phyloP scores from a whole-genome alignment of 2,797 vertebrate genomes.

The Holocentrus rufus region DNA sequence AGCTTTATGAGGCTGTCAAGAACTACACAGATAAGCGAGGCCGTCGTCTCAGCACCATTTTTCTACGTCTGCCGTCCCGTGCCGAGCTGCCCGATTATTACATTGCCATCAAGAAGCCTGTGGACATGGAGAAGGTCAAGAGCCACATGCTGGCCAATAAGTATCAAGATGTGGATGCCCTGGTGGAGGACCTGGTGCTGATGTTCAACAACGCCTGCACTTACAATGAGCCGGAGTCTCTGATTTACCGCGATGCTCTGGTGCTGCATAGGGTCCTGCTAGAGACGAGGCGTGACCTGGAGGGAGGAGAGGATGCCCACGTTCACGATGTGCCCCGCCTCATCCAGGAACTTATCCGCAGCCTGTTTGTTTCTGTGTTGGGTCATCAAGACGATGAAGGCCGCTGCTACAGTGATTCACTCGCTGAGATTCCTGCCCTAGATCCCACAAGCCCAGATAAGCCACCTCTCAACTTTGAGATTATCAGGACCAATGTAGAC shows the following conservation, averaged over 20 bases:
- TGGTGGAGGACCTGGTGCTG: constrained; percentile 97
- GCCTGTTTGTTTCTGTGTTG: constrained; percentile 97
- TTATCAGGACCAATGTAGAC: constrained; percentile 93
- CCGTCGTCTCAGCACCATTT: constrained; percentile 96
- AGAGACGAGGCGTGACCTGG: constrained; percentile 92
- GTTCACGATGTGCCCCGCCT: constrained; percentile 94
- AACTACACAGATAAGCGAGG: constrained; percentile 97
- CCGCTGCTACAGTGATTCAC: constrained; percentile 97
- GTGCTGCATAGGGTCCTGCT: constrained; percentile 94
- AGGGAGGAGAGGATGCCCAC: constrained; percentile 93
- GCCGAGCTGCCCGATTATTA: constrained; percentile 98
- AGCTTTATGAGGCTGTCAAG: constrained; percentile 98
- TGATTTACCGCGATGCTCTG: constrained; percentile 97
- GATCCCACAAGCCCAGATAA: constrained; percentile 90
- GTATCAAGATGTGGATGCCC: constrained; percentile 96
- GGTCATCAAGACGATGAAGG: constrained; percentile 98
- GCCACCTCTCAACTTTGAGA: constrained; percentile 92
- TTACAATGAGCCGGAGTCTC: constrained; percentile 96
- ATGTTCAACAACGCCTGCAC: constrained; percentile 99
- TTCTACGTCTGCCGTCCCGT: constrained; percentile 95
- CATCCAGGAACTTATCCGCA: constrained; percentile 97
- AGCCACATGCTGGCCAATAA: constrained; percentile 98
- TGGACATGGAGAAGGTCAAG: constrained; percentile 98
- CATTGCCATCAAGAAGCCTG: constrained; percentile 95
- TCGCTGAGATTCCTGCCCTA: constrained; percentile 93